Percentiles rank a stretch among this genome's conserved stretches.
Evolutionary conservation across 2,888 invertebrate genomes (phyloP).

Genomic region (Volucella zonaria): DNA sequence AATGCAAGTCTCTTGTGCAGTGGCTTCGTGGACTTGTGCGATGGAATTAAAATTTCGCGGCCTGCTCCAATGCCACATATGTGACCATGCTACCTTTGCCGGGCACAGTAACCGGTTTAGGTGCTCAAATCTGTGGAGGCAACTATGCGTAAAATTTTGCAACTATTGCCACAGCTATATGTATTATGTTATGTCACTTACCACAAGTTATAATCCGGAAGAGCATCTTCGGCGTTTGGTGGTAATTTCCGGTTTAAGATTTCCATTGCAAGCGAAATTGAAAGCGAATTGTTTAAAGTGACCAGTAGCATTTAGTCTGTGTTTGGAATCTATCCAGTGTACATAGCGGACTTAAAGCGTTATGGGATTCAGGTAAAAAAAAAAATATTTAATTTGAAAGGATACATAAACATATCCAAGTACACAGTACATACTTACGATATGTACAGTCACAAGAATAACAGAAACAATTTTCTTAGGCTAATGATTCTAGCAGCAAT

Average conservation of each 20-base stretch:
- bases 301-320: constrained; percentile 44
- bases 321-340: constrained; percentile 41
- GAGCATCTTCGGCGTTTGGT: constrained; percentile 49
- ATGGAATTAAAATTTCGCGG: constrained; percentile 37
- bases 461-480: constrained; percentile 15
- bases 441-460: too few species aligned
- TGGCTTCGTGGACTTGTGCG: constrained; percentile 20
- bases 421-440: too few species aligned
- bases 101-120: constrained; percentile 44
- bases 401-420: not conserved
- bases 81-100: constrained; percentile 51
- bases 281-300: constrained; percentile 53
- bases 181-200: constrained; percentile 48
- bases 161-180: constrained; percentile 16
- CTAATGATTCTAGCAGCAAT: constrained; percentile 81
- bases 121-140: constrained; percentile 14
- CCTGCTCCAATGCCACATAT: constrained; percentile 69
- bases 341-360: constrained; percentile 2
- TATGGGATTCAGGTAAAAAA: constrained; percentile 64
- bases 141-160: constrained; percentile 13
- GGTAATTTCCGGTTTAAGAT: constrained; percentile 54
- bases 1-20: not conserved
- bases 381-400: not conserved
- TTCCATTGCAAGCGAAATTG: constrained; percentile 42
- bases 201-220: constrained; percentile 33